Percentiles rank a stretch among this genome's conserved stretches.
Evolutionary conservation across 2,888 invertebrate species (phyloP).

Genomic region (Diarsia brunnea): DNA sequence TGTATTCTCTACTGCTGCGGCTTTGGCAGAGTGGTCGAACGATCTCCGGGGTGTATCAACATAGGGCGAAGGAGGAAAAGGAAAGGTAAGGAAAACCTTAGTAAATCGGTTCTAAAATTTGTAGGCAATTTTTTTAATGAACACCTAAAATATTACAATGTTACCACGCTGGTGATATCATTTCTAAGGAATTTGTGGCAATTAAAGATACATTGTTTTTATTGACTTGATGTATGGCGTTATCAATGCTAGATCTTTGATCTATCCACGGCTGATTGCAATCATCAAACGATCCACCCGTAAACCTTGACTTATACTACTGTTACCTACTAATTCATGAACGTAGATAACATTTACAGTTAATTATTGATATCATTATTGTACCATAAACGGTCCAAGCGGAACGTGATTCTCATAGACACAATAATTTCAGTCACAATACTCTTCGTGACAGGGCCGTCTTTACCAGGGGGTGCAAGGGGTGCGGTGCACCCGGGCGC

Average conservation of each 20-base stretch:
- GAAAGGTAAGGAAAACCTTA: too few relatives aligned
- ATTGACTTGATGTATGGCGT: slow-evolving; percentile 18
- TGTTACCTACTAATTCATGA: slow-evolving; percentile 17
- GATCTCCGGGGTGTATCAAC: not conserved
- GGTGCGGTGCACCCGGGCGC: too few relatives aligned
- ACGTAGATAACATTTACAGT: slow-evolving; percentile 14
- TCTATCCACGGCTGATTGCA: slow-evolving; percentile 32
- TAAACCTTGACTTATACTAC: slow-evolving; percentile 34
- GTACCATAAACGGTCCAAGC: not conserved
- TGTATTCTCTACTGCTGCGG: not conserved
- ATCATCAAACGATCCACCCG: slow-evolving; percentile 42
- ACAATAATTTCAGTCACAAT: not conserved
- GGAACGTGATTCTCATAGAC: not conserved
- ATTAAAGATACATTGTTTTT: slow-evolving; percentile 28
- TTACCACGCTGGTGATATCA: slow-evolving; percentile 1
- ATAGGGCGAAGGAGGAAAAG: too few relatives aligned
- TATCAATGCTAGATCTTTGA: slow-evolving; percentile 36
- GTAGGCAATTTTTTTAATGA: too few relatives aligned
- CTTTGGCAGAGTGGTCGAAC: not conserved
- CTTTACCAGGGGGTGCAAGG: too few relatives aligned
- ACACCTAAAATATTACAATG: not conserved
- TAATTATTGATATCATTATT: not conserved
- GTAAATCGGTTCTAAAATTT: too few relatives aligned
- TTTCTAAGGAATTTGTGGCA: slow-evolving; percentile 5
- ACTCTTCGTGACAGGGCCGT: not conserved